Conservation (phyloP, 2,113 vertebrate genomes). For the Strix aluco region DNA sequence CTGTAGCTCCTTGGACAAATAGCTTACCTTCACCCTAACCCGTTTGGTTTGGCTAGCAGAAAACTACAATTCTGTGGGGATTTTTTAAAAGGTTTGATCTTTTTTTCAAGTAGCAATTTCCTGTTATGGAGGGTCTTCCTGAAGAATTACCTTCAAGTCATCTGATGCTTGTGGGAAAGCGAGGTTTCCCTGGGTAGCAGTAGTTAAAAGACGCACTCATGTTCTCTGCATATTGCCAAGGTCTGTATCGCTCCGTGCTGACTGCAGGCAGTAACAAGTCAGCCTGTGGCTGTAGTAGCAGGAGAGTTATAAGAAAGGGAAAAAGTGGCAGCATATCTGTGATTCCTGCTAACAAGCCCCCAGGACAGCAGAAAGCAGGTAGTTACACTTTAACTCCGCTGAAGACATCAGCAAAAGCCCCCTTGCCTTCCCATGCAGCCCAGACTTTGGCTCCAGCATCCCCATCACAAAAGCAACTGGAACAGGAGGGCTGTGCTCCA, state of each 20-base stretch:
- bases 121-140: neutral
- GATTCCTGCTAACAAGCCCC: neutral
- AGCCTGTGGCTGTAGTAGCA: neutral
- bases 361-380: neutral
- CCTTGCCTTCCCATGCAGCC: neutral
- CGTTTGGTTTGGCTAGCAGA: neutral
- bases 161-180: neutral
- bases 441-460: neutral
- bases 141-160: neutral
- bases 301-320: neutral
- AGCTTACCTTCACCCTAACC: neutral
- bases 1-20: neutral
- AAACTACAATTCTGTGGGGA: neutral
- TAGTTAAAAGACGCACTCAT: neutral
- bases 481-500: neutral
- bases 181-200: neutral
- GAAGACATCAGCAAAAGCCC: neutral
- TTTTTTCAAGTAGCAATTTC: neutral
- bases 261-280: neutral
- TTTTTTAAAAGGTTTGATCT: neutral
- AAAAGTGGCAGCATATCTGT: neutral
- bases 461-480: neutral
- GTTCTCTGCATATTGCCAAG: neutral
- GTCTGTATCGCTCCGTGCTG: neutral
- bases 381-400: neutral